Evolutionary conservation across 23 tunicate genomes (phyloP).

Genomic region (Trididemnum nubilum): DNA sequence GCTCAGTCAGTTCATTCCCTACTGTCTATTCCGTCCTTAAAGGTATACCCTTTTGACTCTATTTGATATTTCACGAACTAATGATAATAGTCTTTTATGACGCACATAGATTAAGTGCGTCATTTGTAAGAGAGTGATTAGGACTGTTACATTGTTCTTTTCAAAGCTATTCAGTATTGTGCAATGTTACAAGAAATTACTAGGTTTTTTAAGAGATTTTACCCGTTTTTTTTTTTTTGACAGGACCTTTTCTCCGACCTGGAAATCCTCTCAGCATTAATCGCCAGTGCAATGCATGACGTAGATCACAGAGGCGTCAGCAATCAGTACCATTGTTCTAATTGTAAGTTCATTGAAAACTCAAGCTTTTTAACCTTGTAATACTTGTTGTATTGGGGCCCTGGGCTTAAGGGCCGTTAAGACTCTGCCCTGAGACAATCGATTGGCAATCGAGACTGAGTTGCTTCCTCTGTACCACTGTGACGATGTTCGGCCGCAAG

Average conservation of each 20-base stretch:
- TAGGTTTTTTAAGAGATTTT: neutral
- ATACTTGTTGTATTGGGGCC: neutral
- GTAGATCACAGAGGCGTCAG: slow-evolving; percentile 89
- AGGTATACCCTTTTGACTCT: slow-evolving; percentile 53
- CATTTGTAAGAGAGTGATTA: neutral
- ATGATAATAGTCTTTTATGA: neutral
- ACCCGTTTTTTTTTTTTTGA: neutral
- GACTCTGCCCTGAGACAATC: neutral
- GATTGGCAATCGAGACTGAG: neutral
- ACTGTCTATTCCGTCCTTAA: slow-evolving; percentile 82
- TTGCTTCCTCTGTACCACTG: no score
- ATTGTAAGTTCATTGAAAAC: slow-evolving; percentile 67
- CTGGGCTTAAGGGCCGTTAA: neutral
- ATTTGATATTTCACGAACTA: neutral
- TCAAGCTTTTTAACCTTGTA: neutral
- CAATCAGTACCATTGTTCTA: slow-evolving; percentile 86
- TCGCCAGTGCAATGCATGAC: slow-evolving; percentile 93
- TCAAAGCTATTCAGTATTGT: neutral
- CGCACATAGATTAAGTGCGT: slow-evolving; percentile 3
- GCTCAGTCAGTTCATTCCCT: slow-evolving; percentile 83
- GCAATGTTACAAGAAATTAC: neutral
- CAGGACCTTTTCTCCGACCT: slow-evolving; percentile 87
- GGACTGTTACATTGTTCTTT: neutral
- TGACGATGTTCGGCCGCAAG: no score
- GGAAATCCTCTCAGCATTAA: slow-evolving; percentile 68